Percentiles rank a stretch among this genome's conserved stretches.
Conservation (phyloP, 1,140 invertebrate species). For the Trichonephila clavata region DNA sequence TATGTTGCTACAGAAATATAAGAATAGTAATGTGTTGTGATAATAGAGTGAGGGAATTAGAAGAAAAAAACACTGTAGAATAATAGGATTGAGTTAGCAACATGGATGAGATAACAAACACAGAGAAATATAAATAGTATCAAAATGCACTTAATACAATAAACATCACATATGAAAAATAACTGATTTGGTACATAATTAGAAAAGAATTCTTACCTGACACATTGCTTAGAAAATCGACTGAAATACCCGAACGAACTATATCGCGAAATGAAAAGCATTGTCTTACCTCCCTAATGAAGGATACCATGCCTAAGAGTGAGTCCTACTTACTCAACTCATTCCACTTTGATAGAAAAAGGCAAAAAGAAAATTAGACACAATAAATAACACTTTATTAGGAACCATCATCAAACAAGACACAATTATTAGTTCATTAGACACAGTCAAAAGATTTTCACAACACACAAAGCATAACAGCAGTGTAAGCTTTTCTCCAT, state of each 20-base stretch:
- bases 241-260: background rate
- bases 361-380: conserved; percentile 41
- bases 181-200: background rate
- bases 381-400: conserved; percentile 69
- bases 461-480: conserved; percentile 21
- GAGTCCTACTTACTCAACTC: conserved; percentile 38
- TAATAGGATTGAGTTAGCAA: background rate
- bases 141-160: background rate
- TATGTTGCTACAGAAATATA: background rate
- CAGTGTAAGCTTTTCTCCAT: background rate
- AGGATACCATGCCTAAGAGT: background rate
- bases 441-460: conserved; percentile 35
- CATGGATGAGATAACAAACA: background rate
- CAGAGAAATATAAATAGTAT: background rate
- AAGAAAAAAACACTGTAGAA: background rate
- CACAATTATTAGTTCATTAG: conserved; percentile 12
- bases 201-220: background rate
- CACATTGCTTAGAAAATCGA: background rate
- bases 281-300: conserved; percentile 47
- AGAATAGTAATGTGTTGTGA: background rate
- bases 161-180: background rate
- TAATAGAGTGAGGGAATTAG: background rate
- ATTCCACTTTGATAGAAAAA: background rate
- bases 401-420: conserved; percentile 37
- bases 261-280: conserved; percentile 35